Base-by-base conservation (phyloP, 2,888 invertebrate species). In the Hyles lineata region DNA sequence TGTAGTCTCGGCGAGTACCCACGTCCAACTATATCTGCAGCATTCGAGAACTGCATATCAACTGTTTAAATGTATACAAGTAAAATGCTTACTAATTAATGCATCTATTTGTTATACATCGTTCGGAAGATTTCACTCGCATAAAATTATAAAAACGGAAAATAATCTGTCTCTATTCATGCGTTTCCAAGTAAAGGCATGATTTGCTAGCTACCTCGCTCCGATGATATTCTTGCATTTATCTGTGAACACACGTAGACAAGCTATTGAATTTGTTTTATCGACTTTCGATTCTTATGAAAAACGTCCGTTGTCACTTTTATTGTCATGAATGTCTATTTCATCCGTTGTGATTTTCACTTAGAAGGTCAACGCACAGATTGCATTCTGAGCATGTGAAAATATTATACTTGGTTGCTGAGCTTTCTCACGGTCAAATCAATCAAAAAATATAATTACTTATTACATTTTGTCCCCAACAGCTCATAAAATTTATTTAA, bases 151-250 rank as follows among this genome's bases (percentile, higher is more conserved):
- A 89, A 90, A 90, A 90, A 87, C 87, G 80, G 83, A 85, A 89
- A 91, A 91, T 91, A 87, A 85, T 89, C 85, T 79, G 78, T 76
- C 77, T 85, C 88, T 82, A 90, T 89, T 91, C 85, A 91, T 86
- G 92, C 91, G 88, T 88, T 84, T 85, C 87, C 80, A 86, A 87
- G 88, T 86, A 88, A 81, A 83, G 84, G 83, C 84, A 86, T 88
- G 84, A 87, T 87, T 85, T 85, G 83, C 84, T 84, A 83, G 85
- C 83, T 83, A 84, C 82, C 75, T 80, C 74, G 83, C 79, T 79
- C 82, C 80, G 82, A 84, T 85, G 76, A 81, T 80, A 83, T 79
- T 76, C 82, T 84, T 82, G 83, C 85, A 88, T 86, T 85, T 85
- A 87, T 86, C 85, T 86, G 85, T 84, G 85, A 87, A 82, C 76